phyloP scores from a whole-genome alignment of 2,113 vertebrate genomes.

The Phalacrocorax aristotelis region DNA sequence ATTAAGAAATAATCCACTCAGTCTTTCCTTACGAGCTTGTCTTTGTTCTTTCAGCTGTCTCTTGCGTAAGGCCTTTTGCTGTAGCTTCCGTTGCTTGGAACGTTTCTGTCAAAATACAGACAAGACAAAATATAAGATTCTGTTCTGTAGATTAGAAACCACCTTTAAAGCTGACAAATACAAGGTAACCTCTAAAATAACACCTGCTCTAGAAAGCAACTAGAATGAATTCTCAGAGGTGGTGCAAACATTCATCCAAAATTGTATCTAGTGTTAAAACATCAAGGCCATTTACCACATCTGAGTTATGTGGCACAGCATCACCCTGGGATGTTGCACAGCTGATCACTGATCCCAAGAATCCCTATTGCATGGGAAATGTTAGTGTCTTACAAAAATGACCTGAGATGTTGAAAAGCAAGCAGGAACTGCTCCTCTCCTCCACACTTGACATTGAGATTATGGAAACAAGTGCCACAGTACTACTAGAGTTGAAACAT shows the following conservation, averaged over 20 bases:
- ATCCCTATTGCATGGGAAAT: not conserved
- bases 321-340: not conserved
- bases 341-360: not conserved
- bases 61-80: constrained; percentile 97
- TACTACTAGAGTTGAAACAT: not conserved
- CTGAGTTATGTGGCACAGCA: not conserved
- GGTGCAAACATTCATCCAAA: not conserved
- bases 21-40: constrained; percentile 94
- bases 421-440: not conserved
- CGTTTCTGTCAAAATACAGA: constrained; percentile 83
- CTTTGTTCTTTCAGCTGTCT: constrained; percentile 97
- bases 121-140: not conserved
- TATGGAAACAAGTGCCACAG: not conserved
- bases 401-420: not conserved
- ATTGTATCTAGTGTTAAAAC: not conserved
- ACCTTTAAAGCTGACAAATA: not conserved
- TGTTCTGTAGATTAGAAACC: not conserved
- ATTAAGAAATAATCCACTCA: constrained; percentile 97
- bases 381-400: not conserved
- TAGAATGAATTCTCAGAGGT: not conserved
- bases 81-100: constrained; percentile 95
- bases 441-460: not conserved
- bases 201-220: not conserved
- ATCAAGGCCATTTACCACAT: not conserved
- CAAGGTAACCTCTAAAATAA: not conserved